Evolutionary conservation across 2,113 vertebrate genomes (phyloP).

Genomic region (Syngnathoides biaculeatus): DNA sequence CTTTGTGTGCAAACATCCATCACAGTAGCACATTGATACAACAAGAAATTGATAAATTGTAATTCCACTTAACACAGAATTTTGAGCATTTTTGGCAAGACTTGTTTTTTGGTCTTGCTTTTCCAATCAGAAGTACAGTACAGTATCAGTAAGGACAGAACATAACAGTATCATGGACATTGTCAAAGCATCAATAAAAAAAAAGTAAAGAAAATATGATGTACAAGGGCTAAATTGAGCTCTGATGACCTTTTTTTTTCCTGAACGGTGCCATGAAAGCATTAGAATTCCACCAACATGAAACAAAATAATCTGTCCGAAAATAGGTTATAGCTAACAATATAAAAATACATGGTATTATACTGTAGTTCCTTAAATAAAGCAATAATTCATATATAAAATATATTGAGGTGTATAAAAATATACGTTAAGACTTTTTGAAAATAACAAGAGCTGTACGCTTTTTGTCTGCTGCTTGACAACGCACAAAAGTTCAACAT

Average conservation of each 20-base stretch:
- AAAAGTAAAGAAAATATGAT: constrained; percentile 51
- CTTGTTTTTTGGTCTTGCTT: constrained; percentile 21
- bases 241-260: constrained; percentile 53
- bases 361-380: constrained; percentile 79
- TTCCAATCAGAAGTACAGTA: constrained; percentile 47
- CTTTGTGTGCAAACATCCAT: constrained; percentile 55
- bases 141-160: constrained; percentile 51
- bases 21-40: constrained; percentile 69
- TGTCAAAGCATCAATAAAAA: constrained; percentile 62
- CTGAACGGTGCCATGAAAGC: constrained; percentile 55
- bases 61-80: constrained; percentile 62
- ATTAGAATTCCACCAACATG: constrained; percentile 58
- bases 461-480: constrained; percentile 69
- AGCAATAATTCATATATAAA: constrained; percentile 78
- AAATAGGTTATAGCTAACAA: constrained; percentile 76
- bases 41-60: constrained; percentile 62
- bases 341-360: constrained; percentile 81
- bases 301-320: constrained; percentile 72
- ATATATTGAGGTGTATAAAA: constrained; percentile 81
- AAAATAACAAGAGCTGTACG: constrained; percentile 73
- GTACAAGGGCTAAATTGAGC: constrained; percentile 68
- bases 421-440: constrained; percentile 76
- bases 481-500: constrained; percentile 65
- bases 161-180: constrained; percentile 52
- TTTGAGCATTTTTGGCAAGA: constrained; percentile 60